Percentiles rank a stretch among this genome's conserved stretches.
These are phyloP conservation scores for Arvicanthis niloticus DNA, from an alignment of 2,113 vertebrate species.

Conservation along the genomic window DNA sequence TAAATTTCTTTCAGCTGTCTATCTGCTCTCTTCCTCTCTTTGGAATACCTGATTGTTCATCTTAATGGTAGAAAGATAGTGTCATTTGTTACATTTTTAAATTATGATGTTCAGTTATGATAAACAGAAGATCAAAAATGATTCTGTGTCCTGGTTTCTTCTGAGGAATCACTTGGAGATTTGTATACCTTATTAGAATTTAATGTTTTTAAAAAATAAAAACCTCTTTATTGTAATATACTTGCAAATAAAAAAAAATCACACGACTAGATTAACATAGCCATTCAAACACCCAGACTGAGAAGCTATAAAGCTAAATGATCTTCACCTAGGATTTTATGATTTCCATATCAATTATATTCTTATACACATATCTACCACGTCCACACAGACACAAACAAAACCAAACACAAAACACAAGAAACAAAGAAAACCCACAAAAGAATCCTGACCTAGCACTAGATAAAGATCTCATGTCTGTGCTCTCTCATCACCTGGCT, in stretches of 20 bases:
- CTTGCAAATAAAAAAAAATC: background rate
- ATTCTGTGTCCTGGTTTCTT: constrained; percentile 65
- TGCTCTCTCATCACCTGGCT: background rate
- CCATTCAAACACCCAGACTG: background rate
- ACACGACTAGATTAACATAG: background rate
- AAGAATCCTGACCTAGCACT: background rate
- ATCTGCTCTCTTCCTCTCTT: constrained; percentile 50
- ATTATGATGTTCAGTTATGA: constrained; percentile 72
- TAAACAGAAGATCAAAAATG: constrained; percentile 70
- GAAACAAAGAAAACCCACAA: background rate
- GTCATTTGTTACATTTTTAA: constrained; percentile 63
- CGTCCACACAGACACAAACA: background rate
- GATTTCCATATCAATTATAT: background rate
- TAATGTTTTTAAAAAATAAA: constrained; percentile 19
- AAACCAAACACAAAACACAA: background rate
- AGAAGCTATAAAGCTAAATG: background rate
- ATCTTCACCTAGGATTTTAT: background rate
- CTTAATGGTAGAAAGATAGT: constrained; percentile 61
- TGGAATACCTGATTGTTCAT: constrained; percentile 69
- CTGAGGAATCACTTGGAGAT: constrained; percentile 59
- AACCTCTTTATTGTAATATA: background rate
- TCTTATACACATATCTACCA: background rate
- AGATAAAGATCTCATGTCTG: background rate
- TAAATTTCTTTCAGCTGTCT: background rate
- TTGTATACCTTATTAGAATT: constrained; percentile 54